phyloP scores from a whole-genome alignment of 1,140 invertebrate species.

The Listronotus bonariensis region DNA sequence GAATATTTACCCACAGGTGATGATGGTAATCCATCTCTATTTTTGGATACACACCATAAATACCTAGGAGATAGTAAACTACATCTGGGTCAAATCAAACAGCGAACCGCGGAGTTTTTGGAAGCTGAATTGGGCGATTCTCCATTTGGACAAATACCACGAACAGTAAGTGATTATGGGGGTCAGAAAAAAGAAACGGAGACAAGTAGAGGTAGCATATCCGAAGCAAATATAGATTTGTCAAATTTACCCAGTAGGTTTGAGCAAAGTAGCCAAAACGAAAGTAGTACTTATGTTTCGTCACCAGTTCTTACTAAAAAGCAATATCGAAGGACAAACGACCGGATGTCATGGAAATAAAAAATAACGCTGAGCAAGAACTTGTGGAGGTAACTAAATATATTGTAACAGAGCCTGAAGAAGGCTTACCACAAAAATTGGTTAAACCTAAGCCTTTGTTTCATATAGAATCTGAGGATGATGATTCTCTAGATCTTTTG shows the following conservation, averaged over 20 bases:
- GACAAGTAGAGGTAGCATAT: constrained; percentile 23
- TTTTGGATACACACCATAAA: constrained; percentile 12
- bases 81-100: constrained; percentile 29
- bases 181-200: constrained; percentile 22
- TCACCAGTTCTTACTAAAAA: constrained; percentile 42
- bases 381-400: constrained; percentile 33
- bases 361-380: constrained; percentile 22
- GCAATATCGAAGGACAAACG: constrained; percentile 38
- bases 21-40: constrained; percentile 1
- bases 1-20: constrained; percentile 13
- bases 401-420: constrained; percentile 44
- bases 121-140: constrained; percentile 20
- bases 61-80: constrained; percentile 12
- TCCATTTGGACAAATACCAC: constrained; percentile 31
- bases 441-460: constrained; percentile 49
- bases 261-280: background rate
- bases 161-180: constrained; percentile 39
- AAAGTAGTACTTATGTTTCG: constrained; percentile 38
- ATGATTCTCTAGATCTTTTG: constrained; percentile 35
- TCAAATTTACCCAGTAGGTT: constrained; percentile 38
- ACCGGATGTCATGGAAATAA: constrained; percentile 42
- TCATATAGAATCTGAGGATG: constrained; percentile 55
- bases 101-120: constrained; percentile 34
- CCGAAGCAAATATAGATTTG: constrained; percentile 43
- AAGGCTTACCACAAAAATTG: constrained; percentile 20